Conservation (phyloP, 2,888 invertebrate species). For the Rutpela maculata region DNA sequence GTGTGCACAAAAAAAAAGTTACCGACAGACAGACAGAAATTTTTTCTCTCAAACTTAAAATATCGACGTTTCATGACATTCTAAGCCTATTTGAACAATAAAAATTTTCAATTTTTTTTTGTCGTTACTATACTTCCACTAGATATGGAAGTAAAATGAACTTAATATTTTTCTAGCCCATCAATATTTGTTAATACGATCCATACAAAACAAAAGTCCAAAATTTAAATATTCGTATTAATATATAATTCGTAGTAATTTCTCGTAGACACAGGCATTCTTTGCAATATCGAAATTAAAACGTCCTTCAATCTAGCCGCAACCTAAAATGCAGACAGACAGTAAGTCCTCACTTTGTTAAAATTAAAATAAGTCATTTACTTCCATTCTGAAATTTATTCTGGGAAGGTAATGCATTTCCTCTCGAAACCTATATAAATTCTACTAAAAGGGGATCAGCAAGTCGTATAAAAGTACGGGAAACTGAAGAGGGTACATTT, state of each 20-base stretch:
- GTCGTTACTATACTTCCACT: no score
- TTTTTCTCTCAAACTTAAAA: no score
- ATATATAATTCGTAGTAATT: no score
- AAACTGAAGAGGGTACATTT: constrained; percentile 37
- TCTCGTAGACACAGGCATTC: no score
- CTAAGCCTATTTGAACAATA: no score
- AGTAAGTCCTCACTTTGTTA: constrained; percentile 45
- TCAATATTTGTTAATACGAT: background rate
- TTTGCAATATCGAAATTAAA: background rate
- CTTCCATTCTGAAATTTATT: constrained; percentile 53
- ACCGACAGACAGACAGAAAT: no score
- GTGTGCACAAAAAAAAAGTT: no score
- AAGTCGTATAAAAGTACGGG: constrained; percentile 47
- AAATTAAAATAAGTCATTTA: constrained; percentile 53
- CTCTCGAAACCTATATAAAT: constrained; percentile 56
- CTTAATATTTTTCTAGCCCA: no score
- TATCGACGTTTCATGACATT: no score
- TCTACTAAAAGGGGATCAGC: constrained; percentile 53
- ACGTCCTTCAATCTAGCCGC: background rate
- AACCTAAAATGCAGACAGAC: constrained; percentile 21
- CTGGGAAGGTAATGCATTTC: constrained; percentile 51
- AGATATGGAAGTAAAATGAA: no score
- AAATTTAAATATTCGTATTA: background rate
- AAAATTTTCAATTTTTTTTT: no score
- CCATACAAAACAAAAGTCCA: background rate